Percentiles rank a stretch among this genome's conserved stretches.
phyloP scores from a whole-genome alignment of 2,888 invertebrate genomes.

The Phengaris arion region DNA sequence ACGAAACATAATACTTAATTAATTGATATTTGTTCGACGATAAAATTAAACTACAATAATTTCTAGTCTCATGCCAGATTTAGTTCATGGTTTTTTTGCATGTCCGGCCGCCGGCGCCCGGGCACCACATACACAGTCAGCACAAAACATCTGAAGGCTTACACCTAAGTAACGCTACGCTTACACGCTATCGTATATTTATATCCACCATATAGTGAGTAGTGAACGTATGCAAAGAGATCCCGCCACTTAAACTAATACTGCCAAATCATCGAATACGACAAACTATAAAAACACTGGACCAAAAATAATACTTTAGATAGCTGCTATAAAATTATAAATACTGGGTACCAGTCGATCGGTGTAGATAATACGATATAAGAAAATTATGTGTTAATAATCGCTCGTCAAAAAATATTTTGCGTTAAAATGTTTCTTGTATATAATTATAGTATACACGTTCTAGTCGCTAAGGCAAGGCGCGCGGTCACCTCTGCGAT shows the following conservation, averaged over 20 bases:
- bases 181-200: conserved; percentile 75
- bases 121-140: conserved; percentile 50
- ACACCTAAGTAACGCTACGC: conserved; percentile 61
- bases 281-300: conserved; percentile 32
- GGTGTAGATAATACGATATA: conserved; percentile 54
- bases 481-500: conserved; percentile 39
- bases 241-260: conserved; percentile 71
- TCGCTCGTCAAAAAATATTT: conserved; percentile 67
- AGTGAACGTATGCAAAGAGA: conserved; percentile 68
- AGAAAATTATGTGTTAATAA: conserved; percentile 39
- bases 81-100: not conserved
- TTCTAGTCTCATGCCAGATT: not conserved
- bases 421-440: conserved; percentile 53
- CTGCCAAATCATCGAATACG: conserved; percentile 60
- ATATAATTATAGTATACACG: conserved; percentile 65
- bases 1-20: not conserved
- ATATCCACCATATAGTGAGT: conserved; percentile 70
- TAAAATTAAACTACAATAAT: not conserved
- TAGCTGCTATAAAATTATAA: conserved; percentile 54
- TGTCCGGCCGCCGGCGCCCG: conserved; percentile 24
- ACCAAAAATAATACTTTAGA: conserved; percentile 56
- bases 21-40: not conserved
- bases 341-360: conserved; percentile 65
- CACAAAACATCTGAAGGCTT: conserved; percentile 72
- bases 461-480: conserved; percentile 60